A percentile compares a stretch with the other conserved stretches of the same genome.
These are phyloP conservation scores for Acrocera orbiculus DNA, from an alignment of 2,888 invertebrate genomes.

Conservation along the genomic window DNA sequence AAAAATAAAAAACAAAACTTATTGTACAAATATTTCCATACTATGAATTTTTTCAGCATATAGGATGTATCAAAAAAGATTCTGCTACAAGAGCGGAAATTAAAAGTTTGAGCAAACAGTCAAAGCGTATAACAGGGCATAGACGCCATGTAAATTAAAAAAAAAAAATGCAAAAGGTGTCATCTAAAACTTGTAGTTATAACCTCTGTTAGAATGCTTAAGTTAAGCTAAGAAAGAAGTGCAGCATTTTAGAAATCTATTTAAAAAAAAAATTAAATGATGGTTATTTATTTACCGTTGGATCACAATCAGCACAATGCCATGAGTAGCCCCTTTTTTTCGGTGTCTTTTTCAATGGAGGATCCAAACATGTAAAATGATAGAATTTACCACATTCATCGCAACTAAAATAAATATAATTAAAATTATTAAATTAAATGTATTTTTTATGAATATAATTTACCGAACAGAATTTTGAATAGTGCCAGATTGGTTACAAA, in stretches of 20 bases:
- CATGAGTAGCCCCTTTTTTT: constrained; percentile 87
- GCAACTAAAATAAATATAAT: constrained; percentile 40
- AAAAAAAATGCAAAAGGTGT: too few species aligned
- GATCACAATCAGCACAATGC: constrained; percentile 93
- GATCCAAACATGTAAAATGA: constrained; percentile 85
- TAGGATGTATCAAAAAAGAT: too few species aligned
- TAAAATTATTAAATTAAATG: not conserved
- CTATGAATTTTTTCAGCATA: too few species aligned
- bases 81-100: too few species aligned
- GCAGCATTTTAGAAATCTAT: not conserved
- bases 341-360: constrained; percentile 84
- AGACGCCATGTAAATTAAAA: too few species aligned
- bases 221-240: too few species aligned
- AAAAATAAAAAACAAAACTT: too few species aligned
- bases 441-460: not conserved
- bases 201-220: too few species aligned
- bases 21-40: too few species aligned
- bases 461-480: constrained; percentile 12
- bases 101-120: too few species aligned
- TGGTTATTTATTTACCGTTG: constrained; percentile 45
- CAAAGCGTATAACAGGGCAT: too few species aligned
- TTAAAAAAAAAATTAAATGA: not conserved
- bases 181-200: too few species aligned
- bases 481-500: constrained; percentile 6
- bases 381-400: constrained; percentile 81